A percentile compares a stretch with the other conserved stretches of the same genome.
These are phyloP conservation scores for Phoebastria nigripes DNA, from an alignment of 2,797 vertebrate species.

Conservation along the genomic window DNA sequence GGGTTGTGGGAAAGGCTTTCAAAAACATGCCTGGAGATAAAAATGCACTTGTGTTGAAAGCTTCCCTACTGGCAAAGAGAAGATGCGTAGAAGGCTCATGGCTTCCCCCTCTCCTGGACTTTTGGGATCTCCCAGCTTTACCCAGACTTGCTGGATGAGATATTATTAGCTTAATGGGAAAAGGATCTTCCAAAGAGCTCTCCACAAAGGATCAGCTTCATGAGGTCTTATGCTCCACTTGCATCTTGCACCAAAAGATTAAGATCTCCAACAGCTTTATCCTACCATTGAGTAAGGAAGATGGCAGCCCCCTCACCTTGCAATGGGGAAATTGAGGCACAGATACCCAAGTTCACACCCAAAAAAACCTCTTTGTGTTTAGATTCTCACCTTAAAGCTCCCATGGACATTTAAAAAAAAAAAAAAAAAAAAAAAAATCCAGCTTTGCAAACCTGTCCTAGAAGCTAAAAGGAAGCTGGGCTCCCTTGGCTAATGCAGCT, in stretches of 20 bases:
- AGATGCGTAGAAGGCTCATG: neutral
- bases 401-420: neutral
- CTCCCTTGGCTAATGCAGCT: neutral
- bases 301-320: neutral
- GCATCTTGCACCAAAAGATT: neutral
- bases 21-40: neutral
- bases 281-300: neutral
- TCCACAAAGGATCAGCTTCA: neutral
- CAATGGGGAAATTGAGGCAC: neutral
- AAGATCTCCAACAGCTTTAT: neutral
- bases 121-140: neutral
- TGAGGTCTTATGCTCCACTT: neutral
- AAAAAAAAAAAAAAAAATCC: neutral
- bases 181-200: neutral
- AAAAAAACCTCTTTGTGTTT: neutral
- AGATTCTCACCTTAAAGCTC: neutral
- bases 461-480: neutral
- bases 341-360: neutral
- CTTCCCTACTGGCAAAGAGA: neutral
- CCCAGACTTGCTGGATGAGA: neutral
- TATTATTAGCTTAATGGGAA: neutral
- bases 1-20: slow-evolving; percentile 29
- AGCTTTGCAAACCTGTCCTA: neutral
- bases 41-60: slow-evolving; percentile 9
- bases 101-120: neutral